Evolutionary conservation across 1,140 invertebrate genomes (phyloP).

Genomic region (Telenomus remus): DNA sequence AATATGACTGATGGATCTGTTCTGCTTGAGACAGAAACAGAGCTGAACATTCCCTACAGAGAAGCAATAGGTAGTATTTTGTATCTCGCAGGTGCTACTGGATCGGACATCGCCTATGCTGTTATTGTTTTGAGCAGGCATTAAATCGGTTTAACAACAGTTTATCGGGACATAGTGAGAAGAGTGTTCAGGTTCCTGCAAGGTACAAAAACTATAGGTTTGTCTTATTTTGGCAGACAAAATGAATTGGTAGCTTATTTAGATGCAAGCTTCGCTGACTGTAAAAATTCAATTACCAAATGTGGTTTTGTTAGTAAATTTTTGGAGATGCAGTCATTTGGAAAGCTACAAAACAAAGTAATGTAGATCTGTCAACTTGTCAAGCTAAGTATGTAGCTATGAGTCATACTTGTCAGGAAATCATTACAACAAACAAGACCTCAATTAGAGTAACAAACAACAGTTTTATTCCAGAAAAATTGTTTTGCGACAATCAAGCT

Average conservation of each 20-base stretch:
- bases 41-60: background rate
- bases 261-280: background rate
- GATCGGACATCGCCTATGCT: background rate
- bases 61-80: background rate
- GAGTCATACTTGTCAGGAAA: background rate
- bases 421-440: background rate
- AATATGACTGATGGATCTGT: no score
- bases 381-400: background rate
- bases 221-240: background rate
- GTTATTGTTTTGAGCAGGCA: background rate
- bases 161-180: no score
- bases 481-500: background rate
- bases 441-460: background rate
- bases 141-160: background rate
- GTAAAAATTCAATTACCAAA: background rate
- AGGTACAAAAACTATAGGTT: no score
- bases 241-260: background rate
- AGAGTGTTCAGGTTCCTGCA: no score
- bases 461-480: background rate
- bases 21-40: no score
- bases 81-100: background rate
- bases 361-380: background rate
- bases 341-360: background rate
- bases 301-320: background rate
- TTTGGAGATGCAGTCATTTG: background rate